A percentile compares a stretch with the other conserved stretches of the same genome.
Evolutionary conservation across 2,113 vertebrate genomes (phyloP).

Genomic region (Pimephales promelas): DNA sequence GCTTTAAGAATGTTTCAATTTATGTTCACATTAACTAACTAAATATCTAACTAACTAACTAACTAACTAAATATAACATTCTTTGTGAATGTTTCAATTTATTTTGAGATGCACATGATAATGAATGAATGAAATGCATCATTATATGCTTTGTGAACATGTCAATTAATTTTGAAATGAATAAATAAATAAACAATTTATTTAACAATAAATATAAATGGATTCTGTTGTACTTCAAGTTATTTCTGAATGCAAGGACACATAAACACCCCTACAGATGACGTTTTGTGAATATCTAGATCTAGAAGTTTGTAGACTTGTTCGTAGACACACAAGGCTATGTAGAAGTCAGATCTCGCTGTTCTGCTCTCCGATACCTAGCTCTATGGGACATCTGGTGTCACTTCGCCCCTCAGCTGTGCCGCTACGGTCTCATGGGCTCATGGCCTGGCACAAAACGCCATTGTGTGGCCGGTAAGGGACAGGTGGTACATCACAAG

Average conservation of each 20-base stretch:
- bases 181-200: background rate
- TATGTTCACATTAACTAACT: no score
- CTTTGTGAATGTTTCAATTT: no score
- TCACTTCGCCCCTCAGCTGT: background rate
- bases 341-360: background rate
- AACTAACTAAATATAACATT: no score
- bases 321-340: background rate
- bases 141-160: no score
- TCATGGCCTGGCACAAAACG: slow-evolving; percentile 19
- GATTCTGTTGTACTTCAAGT: background rate
- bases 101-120: no score
- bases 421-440: slow-evolving; percentile 22
- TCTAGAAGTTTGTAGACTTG: background rate
- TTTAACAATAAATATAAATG: background rate
- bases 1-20: no score
- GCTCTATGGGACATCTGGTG: slow-evolving; percentile 35
- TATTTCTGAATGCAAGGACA: background rate
- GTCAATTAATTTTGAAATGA: no score
- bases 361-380: background rate
- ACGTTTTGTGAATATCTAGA: background rate
- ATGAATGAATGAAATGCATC: no score
- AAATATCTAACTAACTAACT: no score
- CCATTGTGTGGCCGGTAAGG: slow-evolving; percentile 36
- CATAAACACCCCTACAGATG: background rate
- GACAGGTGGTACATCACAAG: slow-evolving; percentile 54